phyloP scores from a whole-genome alignment of 1,140 invertebrate species.

The Drosophila novamexicana region DNA sequence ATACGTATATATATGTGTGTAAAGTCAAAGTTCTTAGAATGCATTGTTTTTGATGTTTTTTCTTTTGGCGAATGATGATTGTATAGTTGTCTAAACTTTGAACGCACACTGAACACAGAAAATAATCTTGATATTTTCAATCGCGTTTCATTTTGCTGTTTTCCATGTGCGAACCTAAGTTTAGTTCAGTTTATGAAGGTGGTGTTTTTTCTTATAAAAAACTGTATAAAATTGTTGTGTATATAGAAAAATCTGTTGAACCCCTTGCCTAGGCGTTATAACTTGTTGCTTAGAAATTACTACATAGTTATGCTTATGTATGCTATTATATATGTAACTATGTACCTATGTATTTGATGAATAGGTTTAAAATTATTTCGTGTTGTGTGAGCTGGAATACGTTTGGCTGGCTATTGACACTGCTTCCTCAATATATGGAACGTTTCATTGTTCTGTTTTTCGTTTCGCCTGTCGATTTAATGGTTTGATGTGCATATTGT shows the following conservation, averaged over 20 bases:
- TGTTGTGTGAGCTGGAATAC: slow-evolving; percentile 68
- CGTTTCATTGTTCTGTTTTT: slow-evolving; percentile 59
- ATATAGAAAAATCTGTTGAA: slow-evolving; percentile 56
- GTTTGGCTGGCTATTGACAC: slow-evolving; percentile 58
- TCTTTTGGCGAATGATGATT: slow-evolving; percentile 29
- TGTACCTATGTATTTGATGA: slow-evolving; percentile 19
- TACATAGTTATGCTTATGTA: slow-evolving; percentile 45
- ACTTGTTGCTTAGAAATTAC: slow-evolving; percentile 51
- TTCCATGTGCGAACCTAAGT: slow-evolving; percentile 6
- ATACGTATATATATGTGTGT: slow-evolving; percentile 27
- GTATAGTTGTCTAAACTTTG: slow-evolving; percentile 6
- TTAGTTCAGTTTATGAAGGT: slow-evolving; percentile 7
- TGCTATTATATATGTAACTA: slow-evolving; percentile 24
- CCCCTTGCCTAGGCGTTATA: slow-evolving; percentile 53
- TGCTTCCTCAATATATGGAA: slow-evolving; percentile 51
- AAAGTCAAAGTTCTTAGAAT: slow-evolving; percentile 57
- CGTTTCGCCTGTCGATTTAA: slow-evolving; percentile 6
- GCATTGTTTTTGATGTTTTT: slow-evolving; percentile 38
- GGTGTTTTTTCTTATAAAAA: slow-evolving; percentile 28
- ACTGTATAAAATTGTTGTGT: slow-evolving; percentile 41
- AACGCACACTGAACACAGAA: slow-evolving; percentile 9
- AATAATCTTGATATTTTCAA: slow-evolving; percentile 2
- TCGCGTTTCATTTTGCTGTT: not conserved
- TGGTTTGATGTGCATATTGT: slow-evolving; percentile 63
- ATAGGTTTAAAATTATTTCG: slow-evolving; percentile 7